phyloP scores from a whole-genome alignment of 2,797 vertebrate genomes.

The Malacoctenus gilli region DNA sequence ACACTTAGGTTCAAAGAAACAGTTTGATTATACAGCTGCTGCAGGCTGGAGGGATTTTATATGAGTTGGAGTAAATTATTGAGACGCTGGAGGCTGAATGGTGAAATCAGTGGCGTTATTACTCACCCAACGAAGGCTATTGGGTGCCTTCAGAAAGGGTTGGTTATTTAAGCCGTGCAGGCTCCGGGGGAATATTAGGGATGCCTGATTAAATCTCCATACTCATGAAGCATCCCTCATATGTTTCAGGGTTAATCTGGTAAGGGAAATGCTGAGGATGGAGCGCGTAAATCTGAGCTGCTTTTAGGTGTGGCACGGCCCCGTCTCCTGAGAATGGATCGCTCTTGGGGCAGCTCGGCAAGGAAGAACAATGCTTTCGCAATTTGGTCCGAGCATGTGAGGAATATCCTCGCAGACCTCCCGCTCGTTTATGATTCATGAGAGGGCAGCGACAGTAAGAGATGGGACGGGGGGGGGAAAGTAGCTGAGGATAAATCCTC shows the following conservation, averaged over 20 bases:
- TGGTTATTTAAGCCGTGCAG: constrained; percentile 56
- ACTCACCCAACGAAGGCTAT: constrained; percentile 48
- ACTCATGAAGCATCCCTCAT: constrained; percentile 45
- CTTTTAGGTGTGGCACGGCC: constrained; percentile 25
- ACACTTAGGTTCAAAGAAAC: constrained; percentile 17
- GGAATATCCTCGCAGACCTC: constrained; percentile 18
- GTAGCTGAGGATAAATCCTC: constrained; percentile 43
- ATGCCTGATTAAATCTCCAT: constrained; percentile 56
- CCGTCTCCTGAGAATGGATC: constrained; percentile 29
- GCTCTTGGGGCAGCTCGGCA: constrained; percentile 13
- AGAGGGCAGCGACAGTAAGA: constrained; percentile 17
- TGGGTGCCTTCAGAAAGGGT: constrained; percentile 37
- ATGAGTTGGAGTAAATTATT: constrained; percentile 61
- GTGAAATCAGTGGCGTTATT: constrained; percentile 50
- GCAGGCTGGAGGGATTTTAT: constrained; percentile 45
- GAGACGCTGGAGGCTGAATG: constrained; percentile 48
- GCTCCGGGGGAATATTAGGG: constrained; percentile 54
- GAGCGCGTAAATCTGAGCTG: constrained; percentile 26
- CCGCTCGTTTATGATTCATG: constrained; percentile 51
- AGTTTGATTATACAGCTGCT: constrained; percentile 49
- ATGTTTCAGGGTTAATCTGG: constrained; percentile 45
- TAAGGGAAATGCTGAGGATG: constrained; percentile 18
- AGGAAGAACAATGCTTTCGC: constrained; percentile 32
- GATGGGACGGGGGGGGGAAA: constrained; percentile 12
- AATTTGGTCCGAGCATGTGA: constrained; percentile 25